Base-by-base conservation (phyloP, 2,113 vertebrate genomes). In the Varanus komodoensis region DNA sequence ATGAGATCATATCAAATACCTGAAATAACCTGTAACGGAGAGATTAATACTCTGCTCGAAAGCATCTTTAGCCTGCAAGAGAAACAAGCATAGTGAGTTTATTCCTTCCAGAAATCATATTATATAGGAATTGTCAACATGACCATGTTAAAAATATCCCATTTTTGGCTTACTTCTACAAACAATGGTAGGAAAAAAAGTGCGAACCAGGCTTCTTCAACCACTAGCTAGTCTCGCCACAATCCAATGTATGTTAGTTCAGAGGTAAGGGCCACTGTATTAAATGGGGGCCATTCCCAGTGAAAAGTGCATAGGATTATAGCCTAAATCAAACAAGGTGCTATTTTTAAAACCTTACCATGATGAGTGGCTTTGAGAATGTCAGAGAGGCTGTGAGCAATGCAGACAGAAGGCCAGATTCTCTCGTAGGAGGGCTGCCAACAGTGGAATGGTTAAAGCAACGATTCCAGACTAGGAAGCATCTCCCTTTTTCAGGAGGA, bases 21-120 rank as follows among this genome's bases (percentile, higher is more conserved):
- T 98, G 96, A 97, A 98, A 93, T 96, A 98, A 94, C 98, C 98
- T 86, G 98, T 99, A 32, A 98, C 97, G 54, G 99, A 99, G 86
- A 99, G 96, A 89, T 95, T 98, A 94, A 99, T 97, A 84, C 96
- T 98, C 89, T 98, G 90, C 79, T 98, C 87, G 95, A 98, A 98
- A 17, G 98, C 98, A 89, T 93, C 93, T 64, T 85, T 91, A 93
- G 98, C 92, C 98, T 99, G 95, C 44, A 96, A 78, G 93, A 92
- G 14, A 94, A 0, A 89, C 82, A 34, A 52, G 44, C 38, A 32
- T 57, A 64, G 12, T 92, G 92, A 75, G 91, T 15, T 89, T 93
- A 85, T 71, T 92, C 17, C 82, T 86, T 81, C 69, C 29, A 29
- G 82, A 87, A n/a, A 27, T 82, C 75, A 73, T 52, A 11, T 34